A percentile compares a stretch with the other conserved stretches of the same genome.
Conservation (phyloP, 1,140 invertebrate genomes). For the Euglossa dilemma region DNA sequence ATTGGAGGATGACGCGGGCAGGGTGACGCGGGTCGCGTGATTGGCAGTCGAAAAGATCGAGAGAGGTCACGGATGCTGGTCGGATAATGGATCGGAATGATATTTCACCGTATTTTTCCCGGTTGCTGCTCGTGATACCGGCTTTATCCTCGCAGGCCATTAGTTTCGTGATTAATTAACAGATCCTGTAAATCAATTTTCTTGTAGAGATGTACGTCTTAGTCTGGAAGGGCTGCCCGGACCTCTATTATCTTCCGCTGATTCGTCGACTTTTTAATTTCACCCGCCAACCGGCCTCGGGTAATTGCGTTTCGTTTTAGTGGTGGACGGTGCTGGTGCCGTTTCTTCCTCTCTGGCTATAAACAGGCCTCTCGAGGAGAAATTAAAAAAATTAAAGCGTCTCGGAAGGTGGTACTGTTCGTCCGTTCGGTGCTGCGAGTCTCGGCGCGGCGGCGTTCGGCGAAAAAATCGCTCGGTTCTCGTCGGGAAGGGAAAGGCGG, state of each 20-base stretch:
- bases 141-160: constrained; percentile 60
- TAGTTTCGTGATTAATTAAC: constrained; percentile 68
- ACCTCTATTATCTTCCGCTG: constrained; percentile 40
- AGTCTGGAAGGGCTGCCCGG: background rate
- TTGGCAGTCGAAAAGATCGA: background rate
- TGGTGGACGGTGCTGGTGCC: background rate
- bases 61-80: background rate
- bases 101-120: constrained; percentile 8
- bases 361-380: background rate
- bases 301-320: constrained; percentile 16
- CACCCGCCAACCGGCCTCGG: background rate
- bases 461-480: background rate
- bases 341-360: background rate
- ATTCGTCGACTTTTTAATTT: constrained; percentile 15
- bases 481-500: constrained; percentile 53
- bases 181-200: constrained; percentile 54
- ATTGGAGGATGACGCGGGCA: no score
- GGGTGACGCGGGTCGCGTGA: background rate
- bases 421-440: no score
- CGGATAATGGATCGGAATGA: background rate
- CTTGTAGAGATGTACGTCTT: constrained; percentile 43
- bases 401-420: no score
- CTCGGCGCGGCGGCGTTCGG: no score
- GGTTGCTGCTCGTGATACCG: constrained; percentile 1
- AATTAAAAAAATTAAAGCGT: background rate